These are phyloP conservation scores for Parapristionchus giblindavisi DNA, from an alignment of 2,888 invertebrate species.

Conservation along the genomic window DNA sequence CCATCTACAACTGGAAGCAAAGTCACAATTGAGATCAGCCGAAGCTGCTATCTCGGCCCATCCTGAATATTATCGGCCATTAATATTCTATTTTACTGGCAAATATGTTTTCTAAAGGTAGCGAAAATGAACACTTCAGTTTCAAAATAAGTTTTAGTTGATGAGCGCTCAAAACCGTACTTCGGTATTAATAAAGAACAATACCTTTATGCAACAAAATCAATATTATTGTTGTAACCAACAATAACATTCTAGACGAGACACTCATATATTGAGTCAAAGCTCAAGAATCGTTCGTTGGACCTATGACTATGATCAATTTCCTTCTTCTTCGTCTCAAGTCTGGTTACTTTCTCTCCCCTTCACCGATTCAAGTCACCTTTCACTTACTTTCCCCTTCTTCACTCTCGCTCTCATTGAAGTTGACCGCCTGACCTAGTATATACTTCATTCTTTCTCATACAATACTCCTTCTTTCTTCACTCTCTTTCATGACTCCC, in stretches of 20 bases:
- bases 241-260: too few relatives aligned
- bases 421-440: slow-evolving; percentile 32
- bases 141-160: too few relatives aligned
- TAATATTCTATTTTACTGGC: too few relatives aligned
- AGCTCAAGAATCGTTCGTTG: too few relatives aligned
- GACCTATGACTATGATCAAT: too few relatives aligned
- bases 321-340: slow-evolving; percentile 7
- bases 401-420: slow-evolving; percentile 35
- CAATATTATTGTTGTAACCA: too few relatives aligned
- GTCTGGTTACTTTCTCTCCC: slow-evolving; percentile 7
- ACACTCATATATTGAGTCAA: too few relatives aligned
- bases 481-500: neutral
- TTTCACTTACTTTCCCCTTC: slow-evolving; percentile 12
- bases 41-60: slow-evolving; percentile 53
- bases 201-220: too few relatives aligned
- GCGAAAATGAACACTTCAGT: too few relatives aligned
- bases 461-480: neutral
- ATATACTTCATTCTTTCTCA: neutral
- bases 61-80: slow-evolving; percentile 13
- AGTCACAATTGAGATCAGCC: slow-evolving; percentile 64
- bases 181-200: too few relatives aligned
- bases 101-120: too few relatives aligned
- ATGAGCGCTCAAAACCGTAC: too few relatives aligned
- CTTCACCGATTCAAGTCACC: slow-evolving; percentile 12
- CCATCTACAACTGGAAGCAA: slow-evolving; percentile 60